These are phyloP conservation scores for Nipponia nippon DNA, from an alignment of 2,113 vertebrate genomes.

Conservation along the genomic window DNA sequence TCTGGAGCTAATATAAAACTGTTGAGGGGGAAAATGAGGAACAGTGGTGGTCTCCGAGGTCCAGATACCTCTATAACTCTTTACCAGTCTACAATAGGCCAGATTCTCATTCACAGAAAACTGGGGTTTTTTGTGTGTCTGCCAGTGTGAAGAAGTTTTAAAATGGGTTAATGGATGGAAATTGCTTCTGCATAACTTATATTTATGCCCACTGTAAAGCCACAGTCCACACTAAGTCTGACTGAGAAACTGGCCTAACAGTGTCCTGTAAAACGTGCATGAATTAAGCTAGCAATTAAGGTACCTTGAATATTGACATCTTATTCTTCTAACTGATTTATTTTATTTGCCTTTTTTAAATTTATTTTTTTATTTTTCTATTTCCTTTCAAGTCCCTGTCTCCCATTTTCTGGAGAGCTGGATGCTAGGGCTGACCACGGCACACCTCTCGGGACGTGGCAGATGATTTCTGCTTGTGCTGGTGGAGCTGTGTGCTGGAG, in stretches of 20 bases:
- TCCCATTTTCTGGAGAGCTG: neutral
- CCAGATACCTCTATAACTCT: neutral
- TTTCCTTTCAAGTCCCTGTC: neutral
- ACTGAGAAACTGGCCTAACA: neutral
- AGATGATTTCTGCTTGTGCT: neutral
- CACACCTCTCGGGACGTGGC: accelerated
- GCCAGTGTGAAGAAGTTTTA: neutral
- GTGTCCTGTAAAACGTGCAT: neutral
- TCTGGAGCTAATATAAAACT: neutral
- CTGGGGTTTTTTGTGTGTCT: neutral
- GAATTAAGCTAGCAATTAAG: neutral
- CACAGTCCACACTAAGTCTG: neutral
- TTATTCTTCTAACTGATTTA: neutral
- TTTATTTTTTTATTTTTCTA: neutral
- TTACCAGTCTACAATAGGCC: neutral
- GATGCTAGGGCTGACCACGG: neutral
- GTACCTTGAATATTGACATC: neutral
- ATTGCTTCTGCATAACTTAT: neutral
- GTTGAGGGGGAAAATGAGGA: neutral
- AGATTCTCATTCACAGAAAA: neutral
- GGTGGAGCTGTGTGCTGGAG: neutral
- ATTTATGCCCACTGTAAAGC: neutral
- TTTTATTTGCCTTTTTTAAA: neutral
- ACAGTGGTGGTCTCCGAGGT: neutral
- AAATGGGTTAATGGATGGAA: neutral